Conservation (phyloP, 2,113 vertebrate genomes). For the Martes martes region DNA sequence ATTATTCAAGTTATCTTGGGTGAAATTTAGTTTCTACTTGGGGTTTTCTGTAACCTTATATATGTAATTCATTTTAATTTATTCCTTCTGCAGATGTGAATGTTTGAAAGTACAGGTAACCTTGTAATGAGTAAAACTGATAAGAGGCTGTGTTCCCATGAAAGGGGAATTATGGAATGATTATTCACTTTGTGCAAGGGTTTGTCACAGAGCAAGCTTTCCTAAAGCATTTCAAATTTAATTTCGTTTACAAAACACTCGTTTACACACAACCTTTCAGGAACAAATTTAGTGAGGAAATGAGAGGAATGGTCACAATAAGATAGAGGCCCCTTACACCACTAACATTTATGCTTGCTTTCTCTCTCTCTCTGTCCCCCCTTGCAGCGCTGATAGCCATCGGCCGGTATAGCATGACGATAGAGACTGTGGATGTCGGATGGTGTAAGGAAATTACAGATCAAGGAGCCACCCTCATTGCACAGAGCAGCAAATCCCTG, state of each 20-base stretch:
- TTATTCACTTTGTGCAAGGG: conserved; percentile 54
- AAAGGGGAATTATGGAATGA: conserved; percentile 53
- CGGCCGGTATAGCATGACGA: conserved; percentile 95
- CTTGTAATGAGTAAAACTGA: conserved; percentile 47
- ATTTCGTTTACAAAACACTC: conserved; percentile 53
- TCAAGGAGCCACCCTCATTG: conserved; percentile 96
- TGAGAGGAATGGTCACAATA: background rate
- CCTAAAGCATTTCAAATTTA: conserved; percentile 63
- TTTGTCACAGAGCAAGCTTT: conserved; percentile 46
- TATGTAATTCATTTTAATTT: conserved; percentile 38
- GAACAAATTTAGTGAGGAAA: conserved; percentile 60
- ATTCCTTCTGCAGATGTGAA: conserved; percentile 12
- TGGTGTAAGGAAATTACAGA: conserved; percentile 99
- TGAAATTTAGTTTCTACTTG: conserved; percentile 33
- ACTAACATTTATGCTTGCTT: background rate
- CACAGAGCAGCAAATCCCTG: conserved; percentile 97
- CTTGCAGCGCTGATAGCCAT: conserved; percentile 96
- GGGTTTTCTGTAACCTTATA: conserved; percentile 1
- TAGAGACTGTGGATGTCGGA: conserved; percentile 98
- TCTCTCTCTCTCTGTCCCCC: conserved; percentile 20
- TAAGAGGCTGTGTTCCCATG: conserved; percentile 35
- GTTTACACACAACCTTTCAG: conserved; percentile 52
- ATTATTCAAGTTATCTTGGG: conserved; percentile 25
- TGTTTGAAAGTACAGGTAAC: conserved; percentile 54
- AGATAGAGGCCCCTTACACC: background rate